Base-by-base conservation (phyloP, 2,888 invertebrate genomes). In the Augiades crinisus region DNA sequence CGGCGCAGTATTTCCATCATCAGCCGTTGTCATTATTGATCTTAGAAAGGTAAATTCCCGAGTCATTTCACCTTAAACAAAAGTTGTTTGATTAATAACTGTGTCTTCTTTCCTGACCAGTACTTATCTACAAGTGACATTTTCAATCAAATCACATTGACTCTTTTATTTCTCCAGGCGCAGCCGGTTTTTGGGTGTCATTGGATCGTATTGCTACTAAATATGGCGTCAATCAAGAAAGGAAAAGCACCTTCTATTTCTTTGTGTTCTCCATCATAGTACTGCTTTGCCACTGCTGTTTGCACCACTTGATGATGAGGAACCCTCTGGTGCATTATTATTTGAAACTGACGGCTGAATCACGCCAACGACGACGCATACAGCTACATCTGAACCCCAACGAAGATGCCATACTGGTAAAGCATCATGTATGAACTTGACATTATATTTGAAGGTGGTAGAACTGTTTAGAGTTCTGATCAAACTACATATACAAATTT, bases 161-260 rank as follows among this genome's bases (percentile, higher is more conserved):
- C 45, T n/a, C 10, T 14, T 21, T 13, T 22, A 10, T 34, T 55
- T 57, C 49, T n/a, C 2, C 84, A 95, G 95, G 95, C 88, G 93
- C 94, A 6, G 96, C 97, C 13, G 97, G 98, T 1, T 94, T 97
- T 59, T 92, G 96, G 85, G 96, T 97, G 13, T 97, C 97, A 14
- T 82, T 94, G 34, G 96, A 96, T 74, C 91, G 98, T 16, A 95
- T 98, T 54, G 73, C 95, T 41, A 97, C 97, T 0, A 97, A 97
- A 75, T 91, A 94, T 55, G 80, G 95, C 34, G 92, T 97, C 53
- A 90, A 93, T 50, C 94, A 95, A 67, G 94, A 96, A 47, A 92
- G 93, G 30, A 91, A 94, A 27, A 97, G 96, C 71, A 98, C 97
- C 0, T 93, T 96, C 56, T 93, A 96, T 78, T 98, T 98, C 86